Percentiles rank a stretch among this genome's conserved stretches.
Conservation (phyloP, 1,140 invertebrate genomes). For the Tribolium castaneum region DNA sequence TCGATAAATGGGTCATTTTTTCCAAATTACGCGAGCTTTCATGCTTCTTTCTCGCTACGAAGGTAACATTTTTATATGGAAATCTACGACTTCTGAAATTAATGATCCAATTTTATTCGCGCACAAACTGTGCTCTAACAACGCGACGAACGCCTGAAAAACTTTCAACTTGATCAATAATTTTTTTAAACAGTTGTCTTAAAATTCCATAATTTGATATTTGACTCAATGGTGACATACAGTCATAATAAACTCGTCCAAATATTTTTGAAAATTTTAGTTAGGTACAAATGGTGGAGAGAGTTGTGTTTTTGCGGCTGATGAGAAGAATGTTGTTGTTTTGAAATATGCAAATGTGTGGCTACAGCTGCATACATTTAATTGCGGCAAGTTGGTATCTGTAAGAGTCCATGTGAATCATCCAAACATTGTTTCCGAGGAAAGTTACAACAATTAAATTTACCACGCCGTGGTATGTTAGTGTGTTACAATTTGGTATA, state of each 20-base stretch:
- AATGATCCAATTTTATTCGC: background rate
- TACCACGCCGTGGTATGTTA: background rate
- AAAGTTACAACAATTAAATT: constrained; percentile 6
- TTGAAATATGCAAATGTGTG: background rate
- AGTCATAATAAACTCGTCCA: too few species aligned
- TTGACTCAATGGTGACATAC: too few species aligned
- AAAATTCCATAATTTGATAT: too few species aligned
- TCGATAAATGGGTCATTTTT: constrained; percentile 39
- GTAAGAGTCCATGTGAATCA: constrained; percentile 13
- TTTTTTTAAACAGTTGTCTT: constrained; percentile 7
- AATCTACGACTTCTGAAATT: background rate
- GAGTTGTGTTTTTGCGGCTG: background rate
- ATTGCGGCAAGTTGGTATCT: constrained; percentile 19
- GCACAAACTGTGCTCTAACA: background rate
- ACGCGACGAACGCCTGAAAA: background rate
- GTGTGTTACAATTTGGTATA: constrained; percentile 21
- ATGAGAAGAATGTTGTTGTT: background rate
- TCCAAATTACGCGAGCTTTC: constrained; percentile 30
- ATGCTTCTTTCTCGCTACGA: constrained; percentile 3
- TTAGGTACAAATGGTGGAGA: too few species aligned
- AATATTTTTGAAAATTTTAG: too few species aligned
- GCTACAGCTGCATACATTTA: constrained; percentile 13
- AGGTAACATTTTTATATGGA: constrained; percentile 11
- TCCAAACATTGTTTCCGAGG: constrained; percentile 15
- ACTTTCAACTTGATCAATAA: constrained; percentile 21